Conservation (phyloP, 2,797 vertebrate genomes). For the Eulemur mongoz region DNA sequence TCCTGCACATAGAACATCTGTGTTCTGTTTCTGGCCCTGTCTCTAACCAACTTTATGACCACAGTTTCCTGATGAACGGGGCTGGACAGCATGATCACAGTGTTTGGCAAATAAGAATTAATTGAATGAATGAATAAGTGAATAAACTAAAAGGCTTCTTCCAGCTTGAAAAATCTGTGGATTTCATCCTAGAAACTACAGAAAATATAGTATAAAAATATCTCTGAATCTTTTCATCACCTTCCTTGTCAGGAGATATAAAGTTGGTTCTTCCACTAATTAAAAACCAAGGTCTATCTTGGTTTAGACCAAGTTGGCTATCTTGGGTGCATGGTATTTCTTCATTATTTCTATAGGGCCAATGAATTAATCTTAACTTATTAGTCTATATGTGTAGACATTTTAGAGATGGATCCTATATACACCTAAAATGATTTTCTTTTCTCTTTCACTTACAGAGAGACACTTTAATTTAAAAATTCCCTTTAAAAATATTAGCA, state of each 20-base stretch:
- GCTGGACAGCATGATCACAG: neutral
- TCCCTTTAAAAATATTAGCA: neutral
- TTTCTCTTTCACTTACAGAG: neutral
- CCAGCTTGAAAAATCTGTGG: neutral
- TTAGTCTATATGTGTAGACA: neutral
- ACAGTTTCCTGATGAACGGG: neutral
- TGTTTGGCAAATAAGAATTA: neutral
- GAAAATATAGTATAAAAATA: neutral
- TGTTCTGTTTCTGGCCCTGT: neutral
- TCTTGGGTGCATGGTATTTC: neutral
- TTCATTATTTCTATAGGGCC: neutral
- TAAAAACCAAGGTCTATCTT: neutral
- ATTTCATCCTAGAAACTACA: neutral
- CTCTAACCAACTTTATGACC: slow-evolving; percentile 14
- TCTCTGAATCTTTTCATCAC: neutral
- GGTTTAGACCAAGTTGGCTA: too few species aligned
- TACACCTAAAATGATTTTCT: neutral
- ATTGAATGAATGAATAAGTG: neutral
- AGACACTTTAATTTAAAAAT: neutral
- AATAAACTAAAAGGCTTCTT: neutral
- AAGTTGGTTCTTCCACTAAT: neutral
- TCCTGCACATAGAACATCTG: slow-evolving; percentile 44
- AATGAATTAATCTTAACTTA: neutral
- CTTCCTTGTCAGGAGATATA: neutral
- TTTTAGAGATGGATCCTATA: neutral